phyloP scores from a whole-genome alignment of 1,140 invertebrate genomes.

The Trichogramma pretiosum region DNA sequence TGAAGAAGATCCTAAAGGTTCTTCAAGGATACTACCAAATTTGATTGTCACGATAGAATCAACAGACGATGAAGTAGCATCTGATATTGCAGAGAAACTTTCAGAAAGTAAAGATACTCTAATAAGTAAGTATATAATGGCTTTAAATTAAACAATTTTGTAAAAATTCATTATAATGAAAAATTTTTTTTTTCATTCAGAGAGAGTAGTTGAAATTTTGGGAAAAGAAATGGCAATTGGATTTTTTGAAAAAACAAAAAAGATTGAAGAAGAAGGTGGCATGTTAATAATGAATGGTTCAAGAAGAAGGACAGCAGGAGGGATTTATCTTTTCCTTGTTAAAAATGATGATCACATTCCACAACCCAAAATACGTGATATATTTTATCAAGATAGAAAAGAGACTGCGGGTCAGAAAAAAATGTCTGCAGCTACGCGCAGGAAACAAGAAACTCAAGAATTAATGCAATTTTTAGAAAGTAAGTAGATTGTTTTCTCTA shows the following conservation, averaged over 20 bases:
- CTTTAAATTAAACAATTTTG: not conserved
- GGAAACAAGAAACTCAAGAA: slow-evolving; percentile 56
- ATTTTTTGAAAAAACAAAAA: slow-evolving; percentile 68
- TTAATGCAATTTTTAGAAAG: slow-evolving; percentile 53
- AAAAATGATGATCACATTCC: slow-evolving; percentile 65
- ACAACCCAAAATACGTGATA: slow-evolving; percentile 57
- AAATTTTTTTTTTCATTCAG: slow-evolving; percentile 40
- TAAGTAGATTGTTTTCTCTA: slow-evolving; percentile 25
- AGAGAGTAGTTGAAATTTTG: slow-evolving; percentile 59
- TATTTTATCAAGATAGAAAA: slow-evolving; percentile 62
- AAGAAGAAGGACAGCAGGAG: slow-evolving; percentile 71
- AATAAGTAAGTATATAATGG: slow-evolving; percentile 50
- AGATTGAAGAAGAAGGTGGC: slow-evolving; percentile 71
- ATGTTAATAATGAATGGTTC: slow-evolving; percentile 77
- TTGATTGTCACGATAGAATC: slow-evolving; percentile 44
- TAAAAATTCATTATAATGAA: not conserved
- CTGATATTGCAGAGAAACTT: slow-evolving; percentile 61
- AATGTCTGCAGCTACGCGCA: slow-evolving; percentile 43
- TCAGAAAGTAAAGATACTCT: slow-evolving; percentile 61
- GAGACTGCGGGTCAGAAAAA: slow-evolving; percentile 49
- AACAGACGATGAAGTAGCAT: slow-evolving; percentile 51
- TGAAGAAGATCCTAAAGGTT: slow-evolving; percentile 42
- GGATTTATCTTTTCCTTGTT: slow-evolving; percentile 71
- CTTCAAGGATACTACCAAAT: slow-evolving; percentile 46
- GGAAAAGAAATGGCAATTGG: slow-evolving; percentile 67